Conservation (phyloP, 2,797 vertebrate genomes). For the Falco peregrinus region DNA sequence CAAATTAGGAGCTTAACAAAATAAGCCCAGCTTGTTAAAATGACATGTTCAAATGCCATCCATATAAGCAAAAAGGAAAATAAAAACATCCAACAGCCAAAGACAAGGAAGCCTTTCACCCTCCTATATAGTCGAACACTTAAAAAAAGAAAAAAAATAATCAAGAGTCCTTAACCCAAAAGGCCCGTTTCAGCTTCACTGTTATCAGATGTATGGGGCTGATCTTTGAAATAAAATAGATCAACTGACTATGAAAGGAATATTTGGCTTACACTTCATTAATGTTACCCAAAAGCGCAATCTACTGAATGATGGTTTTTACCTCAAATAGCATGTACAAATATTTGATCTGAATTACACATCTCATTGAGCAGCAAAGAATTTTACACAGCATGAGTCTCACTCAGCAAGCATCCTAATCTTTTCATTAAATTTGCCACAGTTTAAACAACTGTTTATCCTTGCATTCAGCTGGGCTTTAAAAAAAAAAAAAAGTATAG, state of each 20-base stretch:
- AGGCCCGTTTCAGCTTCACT: background rate
- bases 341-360: constrained; percentile 58
- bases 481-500: background rate
- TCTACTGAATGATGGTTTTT: background rate
- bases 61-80: background rate
- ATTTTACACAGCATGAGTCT: constrained; percentile 37
- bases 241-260: background rate
- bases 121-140: background rate
- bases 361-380: constrained; percentile 56
- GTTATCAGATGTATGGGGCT: background rate
- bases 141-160: background rate
- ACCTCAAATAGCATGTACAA: constrained; percentile 29
- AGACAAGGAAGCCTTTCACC: background rate
- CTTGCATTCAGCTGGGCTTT: background rate
- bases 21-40: background rate
- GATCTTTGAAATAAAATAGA: background rate
- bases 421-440: constrained; percentile 37
- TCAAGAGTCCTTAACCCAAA: background rate
- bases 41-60: background rate
- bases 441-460: constrained; percentile 44
- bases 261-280: background rate
- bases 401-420: constrained; percentile 48
- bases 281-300: background rate
- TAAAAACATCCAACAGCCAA: background rate
- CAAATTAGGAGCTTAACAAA: background rate